Base-by-base conservation (phyloP, 2,113 vertebrate species). In the Scomber scombrus region DNA sequence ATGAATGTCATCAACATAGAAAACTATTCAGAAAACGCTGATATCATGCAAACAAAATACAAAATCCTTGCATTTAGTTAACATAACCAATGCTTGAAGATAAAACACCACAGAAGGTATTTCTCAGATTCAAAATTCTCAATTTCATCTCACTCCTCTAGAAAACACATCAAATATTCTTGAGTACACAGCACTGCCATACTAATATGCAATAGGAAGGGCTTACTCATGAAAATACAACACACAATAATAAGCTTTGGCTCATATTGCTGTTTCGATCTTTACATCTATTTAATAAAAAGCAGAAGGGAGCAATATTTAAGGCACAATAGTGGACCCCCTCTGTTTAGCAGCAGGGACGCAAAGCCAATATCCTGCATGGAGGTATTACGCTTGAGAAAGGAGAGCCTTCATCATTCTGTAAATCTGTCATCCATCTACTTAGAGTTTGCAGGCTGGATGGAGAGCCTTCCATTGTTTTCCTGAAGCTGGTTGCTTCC, bases 291-390 rank as follows among this genome's bases (percentile, higher is more conserved):
- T 94, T 92, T 93, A 91, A 94, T 94, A 93, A 89, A 83, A 90
- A 77, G 78, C 68, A 5, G 60, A 23, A 5, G 69, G 56, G 78
- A 67, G 43, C 75, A 5, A 29, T 75, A 73, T 79, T 71, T 82
- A 66, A 56, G 78, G 76, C 83, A 92, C 82, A 91, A 89, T 77
- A 69, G 75, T 19, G 60, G 29, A 31, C 74, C 56, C 74, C 56
- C 66, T 52, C 60, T 75, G 57, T 84, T 85, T 50, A 46, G 87
- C 26, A 72, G 63, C 71, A 57, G 15, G 62, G 55, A 68, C 85
- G 79, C 70, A 76, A 63, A 91, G 85, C 77, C 91, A 95, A 95
- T 95, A 94, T 95, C 95, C 94, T 89, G 90, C 29, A 71, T 68
- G 78, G 71, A 80, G 89, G 94, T 94, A 94, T 94, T 90, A 80